Conservation (phyloP, 2,888 invertebrate genomes). For the Lasioglossum marginatum region DNA sequence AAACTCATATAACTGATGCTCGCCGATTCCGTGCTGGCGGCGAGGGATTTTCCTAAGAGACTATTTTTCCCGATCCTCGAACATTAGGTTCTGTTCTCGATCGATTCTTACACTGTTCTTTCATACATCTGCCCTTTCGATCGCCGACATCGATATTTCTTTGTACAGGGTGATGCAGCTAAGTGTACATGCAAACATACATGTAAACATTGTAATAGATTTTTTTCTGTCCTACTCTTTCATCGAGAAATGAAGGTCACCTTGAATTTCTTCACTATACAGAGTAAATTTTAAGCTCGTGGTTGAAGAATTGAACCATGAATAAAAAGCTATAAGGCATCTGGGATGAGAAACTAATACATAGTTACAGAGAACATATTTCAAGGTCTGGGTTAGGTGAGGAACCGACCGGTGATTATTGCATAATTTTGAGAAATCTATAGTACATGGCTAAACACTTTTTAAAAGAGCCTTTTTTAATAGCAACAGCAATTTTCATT, state of each 20-base stretch:
- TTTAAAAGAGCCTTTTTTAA: too few relatives aligned
- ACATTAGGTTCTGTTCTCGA: neutral
- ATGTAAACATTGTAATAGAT: neutral
- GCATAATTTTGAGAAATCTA: too few relatives aligned
- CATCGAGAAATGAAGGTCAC: neutral
- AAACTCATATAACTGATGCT: conserved; percentile 23
- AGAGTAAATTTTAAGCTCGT: neutral
- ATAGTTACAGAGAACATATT: too few relatives aligned
- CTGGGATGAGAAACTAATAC: neutral
- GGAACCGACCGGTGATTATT: too few relatives aligned
- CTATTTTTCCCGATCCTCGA: conserved; percentile 15
- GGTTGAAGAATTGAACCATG: neutral
- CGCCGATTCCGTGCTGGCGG: conserved; percentile 12
- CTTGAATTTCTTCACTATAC: neutral
- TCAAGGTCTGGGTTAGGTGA: too few relatives aligned
- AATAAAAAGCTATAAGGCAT: neutral
- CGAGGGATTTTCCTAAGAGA: conserved; percentile 22
- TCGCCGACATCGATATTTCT: neutral
- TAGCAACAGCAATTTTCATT: too few relatives aligned
- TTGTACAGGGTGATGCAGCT: neutral
- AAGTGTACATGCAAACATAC: too few relatives aligned
- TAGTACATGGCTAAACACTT: too few relatives aligned
- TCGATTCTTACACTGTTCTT: neutral
- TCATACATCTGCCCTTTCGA: neutral
- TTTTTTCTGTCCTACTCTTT: neutral